Evolutionary conservation across 2,113 vertebrate genomes (phyloP), one percentile per base, ranked within the genome.

Genomic region (Notarius lentiginosus): DNA sequence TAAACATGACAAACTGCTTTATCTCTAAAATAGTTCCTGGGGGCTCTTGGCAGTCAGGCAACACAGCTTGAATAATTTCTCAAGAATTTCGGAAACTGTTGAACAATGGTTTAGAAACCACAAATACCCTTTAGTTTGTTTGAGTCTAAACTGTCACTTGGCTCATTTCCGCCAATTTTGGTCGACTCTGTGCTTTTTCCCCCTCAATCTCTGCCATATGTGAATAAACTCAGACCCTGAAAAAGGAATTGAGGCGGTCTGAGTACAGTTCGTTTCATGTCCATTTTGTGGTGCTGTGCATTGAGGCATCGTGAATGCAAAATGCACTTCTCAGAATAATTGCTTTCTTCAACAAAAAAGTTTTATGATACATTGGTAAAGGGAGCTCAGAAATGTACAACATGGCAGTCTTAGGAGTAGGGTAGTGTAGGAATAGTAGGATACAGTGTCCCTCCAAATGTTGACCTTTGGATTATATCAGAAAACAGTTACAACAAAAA

Each of bases 1-100:
- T 80, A 86, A 86, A 80, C 76, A 80, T 80, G 84, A 86, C 76
- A 80, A 80, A 80, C 76, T 24, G 63, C 58, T 68, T 70, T 80
- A 65, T 8, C 12, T 86, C 63, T 24, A 18, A 34, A 80, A 70
- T 6, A 53, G 17, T 58, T 86, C 75, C 61, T 66, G 27, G 9
- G 84, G 75, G 58, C 17, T 77, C n/a, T 63, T 27, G 2, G 2
- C 9, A 34, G 61, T 65, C 75, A 17, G 60, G n/a, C 84, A 79
- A 70, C 66, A 53, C 75, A 68, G 41, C 27, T 14, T 41, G 47
- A 84, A 73, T 84, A 17, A 58, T 80, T 80, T 58, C 17, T 58
- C 7, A 58, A 34, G 27, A 34, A 60, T 80, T 34, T 0, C 1
- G 49, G n/a, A 79, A 56, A 80, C n/a, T 34, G 77, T 77, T n/a